phyloP scores from a whole-genome alignment of 2,113 vertebrate species.

The Physeter macrocephalus region DNA sequence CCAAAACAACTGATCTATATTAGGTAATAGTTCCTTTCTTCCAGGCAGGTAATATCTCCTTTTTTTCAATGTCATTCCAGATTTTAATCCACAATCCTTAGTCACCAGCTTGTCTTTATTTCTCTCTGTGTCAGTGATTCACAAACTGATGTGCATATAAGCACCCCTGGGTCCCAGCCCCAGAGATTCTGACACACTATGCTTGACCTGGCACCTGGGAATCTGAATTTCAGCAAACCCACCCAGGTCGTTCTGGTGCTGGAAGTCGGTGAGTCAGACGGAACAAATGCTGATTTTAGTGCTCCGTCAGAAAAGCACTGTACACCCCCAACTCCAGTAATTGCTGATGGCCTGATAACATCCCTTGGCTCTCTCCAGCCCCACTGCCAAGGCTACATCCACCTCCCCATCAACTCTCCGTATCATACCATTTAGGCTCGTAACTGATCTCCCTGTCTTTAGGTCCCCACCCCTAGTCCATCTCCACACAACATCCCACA shows the following conservation, averaged over 20 bases:
- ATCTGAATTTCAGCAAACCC: not conserved
- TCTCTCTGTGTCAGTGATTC: not conserved
- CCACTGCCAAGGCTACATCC: not conserved
- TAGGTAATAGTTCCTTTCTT: not conserved
- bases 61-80: not conserved
- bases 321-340: not conserved
- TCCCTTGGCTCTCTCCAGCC: not conserved
- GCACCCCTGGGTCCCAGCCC: not conserved
- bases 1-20: not conserved
- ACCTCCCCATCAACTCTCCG: not conserved
- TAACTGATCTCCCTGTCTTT: not conserved
- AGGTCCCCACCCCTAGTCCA: not conserved
- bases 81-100: not conserved
- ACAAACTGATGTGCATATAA: no score
- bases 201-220: not conserved
- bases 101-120: not conserved
- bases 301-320: fast-evolving
- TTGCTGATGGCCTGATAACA: not conserved
- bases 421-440: not conserved
- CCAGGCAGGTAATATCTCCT: not conserved
- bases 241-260: fast-evolving
- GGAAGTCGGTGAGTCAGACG: not conserved
- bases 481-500: not conserved
- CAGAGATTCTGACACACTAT: fast-evolving
- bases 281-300: not conserved